Evolutionary conservation across 2,113 vertebrate genomes (phyloP).

Genomic region (Chascanopsetta lugubris): DNA sequence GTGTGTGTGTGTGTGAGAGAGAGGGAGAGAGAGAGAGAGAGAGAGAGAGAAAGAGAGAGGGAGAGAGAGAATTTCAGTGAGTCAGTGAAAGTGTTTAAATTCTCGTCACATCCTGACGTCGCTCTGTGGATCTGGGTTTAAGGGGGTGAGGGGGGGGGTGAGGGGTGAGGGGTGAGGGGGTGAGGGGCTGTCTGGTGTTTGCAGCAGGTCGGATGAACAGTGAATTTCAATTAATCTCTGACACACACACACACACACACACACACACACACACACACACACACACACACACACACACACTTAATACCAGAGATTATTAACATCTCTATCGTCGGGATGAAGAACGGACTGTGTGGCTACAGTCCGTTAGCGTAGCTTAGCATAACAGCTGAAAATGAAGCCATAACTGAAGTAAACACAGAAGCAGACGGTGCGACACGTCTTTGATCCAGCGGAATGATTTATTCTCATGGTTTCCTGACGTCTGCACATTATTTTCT

Average conservation of each 20-base stretch:
- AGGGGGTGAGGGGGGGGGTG: too few relatives aligned
- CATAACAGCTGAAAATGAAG: too few relatives aligned
- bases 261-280: background rate
- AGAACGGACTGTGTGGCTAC: too few relatives aligned
- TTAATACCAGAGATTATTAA: too few relatives aligned
- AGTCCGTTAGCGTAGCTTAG: too few relatives aligned
- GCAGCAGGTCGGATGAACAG: background rate
- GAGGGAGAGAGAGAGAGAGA: background rate
- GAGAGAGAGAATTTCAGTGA: background rate
- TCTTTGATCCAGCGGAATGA: too few relatives aligned
- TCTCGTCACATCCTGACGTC: conserved; percentile 51
- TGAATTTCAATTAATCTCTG: conserved; percentile 38
- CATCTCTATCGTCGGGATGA: too few relatives aligned
- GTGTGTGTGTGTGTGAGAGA: background rate
- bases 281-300: background rate
- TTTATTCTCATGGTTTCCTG: too few relatives aligned
- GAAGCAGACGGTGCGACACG: too few relatives aligned
- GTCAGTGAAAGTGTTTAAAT: conserved; percentile 39
- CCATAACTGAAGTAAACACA: too few relatives aligned
- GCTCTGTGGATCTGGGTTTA: conserved; percentile 56
- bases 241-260: background rate
- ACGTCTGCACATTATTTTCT: too few relatives aligned
- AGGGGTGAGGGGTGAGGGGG: too few relatives aligned
- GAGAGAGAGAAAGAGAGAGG: background rate
- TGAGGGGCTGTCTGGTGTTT: conserved; percentile 10